These are phyloP conservation scores for Neopelma chrysocephalum DNA, from an alignment of 2,797 vertebrate genomes.

Conservation along the genomic window DNA sequence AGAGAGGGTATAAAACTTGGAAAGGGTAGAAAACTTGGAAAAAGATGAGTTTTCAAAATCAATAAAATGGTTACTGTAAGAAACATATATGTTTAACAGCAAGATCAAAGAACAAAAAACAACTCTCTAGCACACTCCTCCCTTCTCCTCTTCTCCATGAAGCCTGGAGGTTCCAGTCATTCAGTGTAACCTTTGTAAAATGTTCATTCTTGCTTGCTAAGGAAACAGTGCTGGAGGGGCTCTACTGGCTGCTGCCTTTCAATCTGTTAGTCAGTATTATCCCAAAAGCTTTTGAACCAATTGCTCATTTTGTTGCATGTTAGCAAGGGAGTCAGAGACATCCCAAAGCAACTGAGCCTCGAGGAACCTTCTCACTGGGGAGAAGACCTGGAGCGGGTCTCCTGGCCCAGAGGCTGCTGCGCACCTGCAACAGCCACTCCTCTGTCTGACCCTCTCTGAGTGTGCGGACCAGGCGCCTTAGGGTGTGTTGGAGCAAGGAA, in stretches of 20 bases:
- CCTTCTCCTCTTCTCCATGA: background rate
- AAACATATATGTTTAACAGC: background rate
- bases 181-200: background rate
- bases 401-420: background rate
- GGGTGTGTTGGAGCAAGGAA: background rate
- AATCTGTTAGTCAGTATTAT: background rate
- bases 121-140: background rate
- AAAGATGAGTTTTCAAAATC: background rate
- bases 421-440: background rate
- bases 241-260: background rate
- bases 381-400: background rate
- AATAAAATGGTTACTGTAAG: background rate
- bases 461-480: accelerated
- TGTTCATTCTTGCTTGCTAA: background rate
- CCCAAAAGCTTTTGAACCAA: background rate
- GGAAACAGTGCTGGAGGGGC: background rate
- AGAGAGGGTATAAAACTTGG: background rate
- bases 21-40: background rate
- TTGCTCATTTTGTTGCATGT: background rate
- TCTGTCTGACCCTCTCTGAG: accelerated
- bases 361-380: accelerated
- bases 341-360: background rate
- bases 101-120: background rate
- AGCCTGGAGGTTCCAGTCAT: background rate
- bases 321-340: background rate